phyloP scores from a whole-genome alignment of 2,113 vertebrate genomes.

The Tinamus guttatus region DNA sequence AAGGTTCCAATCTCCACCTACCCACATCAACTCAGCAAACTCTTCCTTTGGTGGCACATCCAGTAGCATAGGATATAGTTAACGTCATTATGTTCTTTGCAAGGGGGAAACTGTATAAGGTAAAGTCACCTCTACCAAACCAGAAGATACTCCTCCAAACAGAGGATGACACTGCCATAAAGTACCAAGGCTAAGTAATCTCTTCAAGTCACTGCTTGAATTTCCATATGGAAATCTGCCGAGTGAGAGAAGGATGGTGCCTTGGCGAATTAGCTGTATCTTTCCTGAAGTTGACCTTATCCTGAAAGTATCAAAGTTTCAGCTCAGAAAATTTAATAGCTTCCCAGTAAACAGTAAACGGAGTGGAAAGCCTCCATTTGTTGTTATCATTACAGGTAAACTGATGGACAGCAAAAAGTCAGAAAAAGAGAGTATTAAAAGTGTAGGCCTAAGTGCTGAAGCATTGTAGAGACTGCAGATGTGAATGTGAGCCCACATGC shows the following conservation, averaged over 20 bases:
- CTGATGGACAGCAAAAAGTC: background rate
- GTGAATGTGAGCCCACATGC: background rate
- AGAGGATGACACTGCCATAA: background rate
- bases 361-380: background rate
- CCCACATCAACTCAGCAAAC: background rate
- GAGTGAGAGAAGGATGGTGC: background rate
- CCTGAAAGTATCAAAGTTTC: background rate
- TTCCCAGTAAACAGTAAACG: background rate
- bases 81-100: accelerated
- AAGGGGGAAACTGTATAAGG: background rate
- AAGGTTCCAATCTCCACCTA: background rate
- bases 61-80: background rate
- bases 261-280: background rate
- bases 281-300: background rate
- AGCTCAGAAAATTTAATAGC: background rate
- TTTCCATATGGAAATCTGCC: background rate
- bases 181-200: background rate
- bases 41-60: accelerated
- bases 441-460: background rate
- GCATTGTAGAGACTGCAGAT: background rate
- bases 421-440: background rate
- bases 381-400: background rate
- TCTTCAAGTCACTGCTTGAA: background rate
- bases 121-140: background rate
- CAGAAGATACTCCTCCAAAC: background rate